Evolutionary conservation across 2,888 invertebrate species (phyloP).

Genomic region (Chloroclysta siterata): DNA sequence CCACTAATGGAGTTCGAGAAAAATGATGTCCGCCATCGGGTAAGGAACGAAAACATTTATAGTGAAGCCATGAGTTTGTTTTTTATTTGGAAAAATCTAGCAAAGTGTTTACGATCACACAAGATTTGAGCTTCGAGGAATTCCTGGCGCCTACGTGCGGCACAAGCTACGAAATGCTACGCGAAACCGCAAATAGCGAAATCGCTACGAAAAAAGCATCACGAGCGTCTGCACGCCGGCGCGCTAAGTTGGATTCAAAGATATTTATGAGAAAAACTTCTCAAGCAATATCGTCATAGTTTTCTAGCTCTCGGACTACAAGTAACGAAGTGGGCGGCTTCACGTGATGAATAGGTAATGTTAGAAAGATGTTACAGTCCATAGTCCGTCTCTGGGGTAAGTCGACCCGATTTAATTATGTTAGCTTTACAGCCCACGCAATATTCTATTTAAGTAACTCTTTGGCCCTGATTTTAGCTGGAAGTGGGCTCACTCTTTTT

Average conservation of each 20-base stretch:
- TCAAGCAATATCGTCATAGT: background rate
- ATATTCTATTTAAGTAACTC: slow-evolving; percentile 44
- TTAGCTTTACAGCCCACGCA: slow-evolving; percentile 54
- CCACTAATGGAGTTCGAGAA: slow-evolving; percentile 69
- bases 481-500: slow-evolving; percentile 23
- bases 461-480: slow-evolving; percentile 36
- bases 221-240: background rate
- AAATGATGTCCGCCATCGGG: slow-evolving; percentile 64
- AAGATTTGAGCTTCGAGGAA: background rate
- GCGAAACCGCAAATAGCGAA: background rate
- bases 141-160: background rate
- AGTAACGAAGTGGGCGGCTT: slow-evolving; percentile 62
- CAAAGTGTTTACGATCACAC: background rate
- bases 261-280: background rate
- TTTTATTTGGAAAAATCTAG: too few species aligned
- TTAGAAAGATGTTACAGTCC: slow-evolving; percentile 56
- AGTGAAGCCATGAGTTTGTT: background rate
- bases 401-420: slow-evolving; percentile 60
- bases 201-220: background rate
- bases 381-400: slow-evolving; percentile 47
- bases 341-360: slow-evolving; percentile 72
- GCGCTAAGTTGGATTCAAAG: background rate
- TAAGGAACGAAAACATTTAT: slow-evolving; percentile 21
- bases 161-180: slow-evolving; percentile 6
- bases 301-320: slow-evolving; percentile 17